phyloP scores from a whole-genome alignment of 2,888 invertebrate genomes.

The Seladonia tumulorum region DNA sequence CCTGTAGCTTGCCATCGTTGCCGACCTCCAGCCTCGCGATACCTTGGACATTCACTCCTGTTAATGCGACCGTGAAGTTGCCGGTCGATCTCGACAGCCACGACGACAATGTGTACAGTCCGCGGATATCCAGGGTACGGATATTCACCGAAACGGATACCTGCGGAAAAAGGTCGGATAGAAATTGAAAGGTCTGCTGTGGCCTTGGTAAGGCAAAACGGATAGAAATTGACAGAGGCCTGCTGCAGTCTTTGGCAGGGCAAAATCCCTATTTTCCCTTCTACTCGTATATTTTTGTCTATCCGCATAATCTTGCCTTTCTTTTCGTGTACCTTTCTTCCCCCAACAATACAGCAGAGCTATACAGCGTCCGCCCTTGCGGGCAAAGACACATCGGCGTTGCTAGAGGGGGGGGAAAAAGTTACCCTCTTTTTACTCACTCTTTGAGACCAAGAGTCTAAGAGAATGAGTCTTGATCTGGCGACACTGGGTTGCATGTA shows the following conservation, averaged over 20 bases:
- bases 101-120: slow-evolving; percentile 90
- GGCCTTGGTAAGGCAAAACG: too few species aligned
- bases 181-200: neutral
- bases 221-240: too few species aligned
- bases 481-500: too few species aligned
- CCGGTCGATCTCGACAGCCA: slow-evolving; percentile 90
- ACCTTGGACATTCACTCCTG: slow-evolving; percentile 89
- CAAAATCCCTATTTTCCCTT: neutral
- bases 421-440: too few species aligned
- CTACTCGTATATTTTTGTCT: neutral
- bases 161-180: slow-evolving; percentile 83
- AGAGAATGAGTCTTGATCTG: too few species aligned
- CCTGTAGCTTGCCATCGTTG: slow-evolving; percentile 90
- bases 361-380: too few species aligned
- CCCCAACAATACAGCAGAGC: neutral
- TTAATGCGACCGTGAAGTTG: slow-evolving; percentile 91
- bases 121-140: slow-evolving; percentile 89
- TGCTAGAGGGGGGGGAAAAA: too few species aligned
- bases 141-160: slow-evolving; percentile 90
- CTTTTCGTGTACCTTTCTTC: neutral
- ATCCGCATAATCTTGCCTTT: neutral
- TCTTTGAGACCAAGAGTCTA: too few species aligned
- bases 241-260: too few species aligned
- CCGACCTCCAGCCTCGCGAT: slow-evolving; percentile 90
- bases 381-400: too few species aligned